These are phyloP conservation scores for Alca torda DNA, from an alignment of 2,797 vertebrate genomes.

Conservation along the genomic window DNA sequence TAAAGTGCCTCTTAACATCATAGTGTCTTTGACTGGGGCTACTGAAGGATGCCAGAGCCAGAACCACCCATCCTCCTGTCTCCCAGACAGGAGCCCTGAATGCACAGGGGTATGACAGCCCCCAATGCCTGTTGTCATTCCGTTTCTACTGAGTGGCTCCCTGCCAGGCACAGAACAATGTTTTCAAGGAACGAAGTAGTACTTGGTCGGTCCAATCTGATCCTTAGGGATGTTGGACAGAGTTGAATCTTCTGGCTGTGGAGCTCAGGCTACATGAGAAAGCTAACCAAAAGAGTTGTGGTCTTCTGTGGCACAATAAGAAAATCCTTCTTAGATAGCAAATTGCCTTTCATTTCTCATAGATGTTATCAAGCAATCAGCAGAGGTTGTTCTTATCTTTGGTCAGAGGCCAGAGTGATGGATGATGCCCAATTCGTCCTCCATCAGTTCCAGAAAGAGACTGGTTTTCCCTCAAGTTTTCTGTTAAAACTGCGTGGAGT, in stretches of 20 bases:
- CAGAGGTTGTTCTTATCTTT: not conserved
- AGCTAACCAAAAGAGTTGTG: not conserved
- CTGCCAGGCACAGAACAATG: not conserved
- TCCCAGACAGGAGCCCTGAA: too few relatives aligned
- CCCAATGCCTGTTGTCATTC: accelerated
- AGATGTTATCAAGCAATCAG: not conserved
- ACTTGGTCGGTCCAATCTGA: not conserved
- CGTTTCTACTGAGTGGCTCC: not conserved
- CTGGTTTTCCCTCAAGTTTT: not conserved
- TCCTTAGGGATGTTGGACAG: not conserved
- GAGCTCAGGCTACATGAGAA: not conserved
- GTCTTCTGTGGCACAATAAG: not conserved
- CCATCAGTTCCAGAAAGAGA: not conserved
- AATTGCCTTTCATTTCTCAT: not conserved
- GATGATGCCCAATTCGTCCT: not conserved
- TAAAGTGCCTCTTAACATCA: accelerated
- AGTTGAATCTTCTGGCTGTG: not conserved
- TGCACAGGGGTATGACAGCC: not conserved
- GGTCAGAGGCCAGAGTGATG: not conserved
- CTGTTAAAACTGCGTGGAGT: not conserved
- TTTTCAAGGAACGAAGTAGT: not conserved
- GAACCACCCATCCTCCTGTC: accelerated
- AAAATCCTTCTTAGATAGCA: not conserved
- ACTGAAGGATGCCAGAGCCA: not conserved
- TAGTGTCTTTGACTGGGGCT: not conserved